Evolutionary conservation across 1,140 invertebrate genomes (phyloP), one percentile per base, ranked within the genome.

Genomic region (Caenorhabditis inopinata): DNA sequence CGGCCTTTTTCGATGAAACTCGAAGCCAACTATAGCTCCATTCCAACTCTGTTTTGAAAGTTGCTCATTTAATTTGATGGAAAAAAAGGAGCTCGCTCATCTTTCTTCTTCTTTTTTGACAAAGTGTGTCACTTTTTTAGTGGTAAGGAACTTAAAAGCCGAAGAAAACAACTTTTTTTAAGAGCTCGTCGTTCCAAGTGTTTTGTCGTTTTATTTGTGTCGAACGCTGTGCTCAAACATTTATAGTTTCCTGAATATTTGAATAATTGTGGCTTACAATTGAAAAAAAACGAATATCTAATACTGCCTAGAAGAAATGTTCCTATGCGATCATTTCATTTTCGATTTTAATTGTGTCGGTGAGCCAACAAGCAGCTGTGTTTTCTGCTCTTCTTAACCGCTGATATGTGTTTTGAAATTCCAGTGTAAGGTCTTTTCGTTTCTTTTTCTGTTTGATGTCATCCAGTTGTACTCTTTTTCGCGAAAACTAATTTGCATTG

Each of bases 401-500:
- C 58, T 68, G 58, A 68, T 68, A 68, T 42, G 27, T 21, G 25
- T 58, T 58, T 58, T 58, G 51, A 58, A 58, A 58, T 58, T 25
- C 2, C 51, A 58, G 51, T 23, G n/a, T n/a, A n/a, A n/a, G n/a
- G n/a, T 38, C 16, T 32, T 42, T 58, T n/a, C 53, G 32, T 68
- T 68, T 23, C 32, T 9, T 21, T 21, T 51, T 21, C 21, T 27
- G 18, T 16, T 16, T 42, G 12, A 18, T 21, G 32, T 42, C 11
- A 16, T 58, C 16, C 27, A 3, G n/a, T 32, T 58, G 29, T 18
- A 9, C 49, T 18, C 23, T 32, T 58, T 58, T 29, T 27, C 6
- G 53, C n/a, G 27, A 14, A 12, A 68, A 68, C 58, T 42, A 68
- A 68, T 68, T 68, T 68, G 58, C 58, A 38, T 68, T 14, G 25